Evolutionary conservation across 1,140 invertebrate species (phyloP), one percentile per base, ranked within the genome.

Genomic region (Drosophila novamexicana): DNA sequence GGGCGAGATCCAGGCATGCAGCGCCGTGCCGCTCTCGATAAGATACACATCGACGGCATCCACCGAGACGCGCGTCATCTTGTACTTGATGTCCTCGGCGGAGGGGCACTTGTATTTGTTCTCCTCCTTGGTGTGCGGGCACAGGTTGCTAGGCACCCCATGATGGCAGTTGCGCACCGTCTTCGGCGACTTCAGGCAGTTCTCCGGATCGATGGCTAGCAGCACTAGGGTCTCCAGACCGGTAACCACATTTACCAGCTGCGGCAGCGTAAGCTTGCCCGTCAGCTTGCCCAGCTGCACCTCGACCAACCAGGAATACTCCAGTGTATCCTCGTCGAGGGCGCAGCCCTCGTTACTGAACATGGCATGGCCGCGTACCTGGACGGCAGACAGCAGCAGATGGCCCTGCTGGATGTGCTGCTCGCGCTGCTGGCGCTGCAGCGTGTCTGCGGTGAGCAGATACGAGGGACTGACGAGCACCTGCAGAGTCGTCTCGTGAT

Each of bases 231-330:
- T 98, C 93, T 99, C 98, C 8, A 99, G 91, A 5, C 97, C 96
- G 37, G 96, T 96, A 6, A 98, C 93, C 2, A 99, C 94, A 80
- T 98, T 96, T 90, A 98, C 96, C 0, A 99, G 77, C 85, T 97
- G 97, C 0, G 96, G 96, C 16, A 96, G 93, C 0, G 96, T 97
- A 14, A 97, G 92, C 78, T 96, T 96, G 0, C 96, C 97, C 53
- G 95, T 96, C 7, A 97, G 91, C 93, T 97, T 97, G 0, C 97
- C 97, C 22, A 97, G 81, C 75, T 97, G 96, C 4, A 97, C 93
- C 91, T 97, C 97, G 72, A 97, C 95, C 64, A 97, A 93, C 99
- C 99, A 99, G 0, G 96, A 97, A 93, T 99, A 99, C 91, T 99
- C 99, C 6, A 99, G 91, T 0, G 98, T 99, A 90, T 99, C 98